These are phyloP conservation scores for Perca schrenkii DNA, from an alignment of 2,113 vertebrate genomes.

Conservation along the genomic window DNA sequence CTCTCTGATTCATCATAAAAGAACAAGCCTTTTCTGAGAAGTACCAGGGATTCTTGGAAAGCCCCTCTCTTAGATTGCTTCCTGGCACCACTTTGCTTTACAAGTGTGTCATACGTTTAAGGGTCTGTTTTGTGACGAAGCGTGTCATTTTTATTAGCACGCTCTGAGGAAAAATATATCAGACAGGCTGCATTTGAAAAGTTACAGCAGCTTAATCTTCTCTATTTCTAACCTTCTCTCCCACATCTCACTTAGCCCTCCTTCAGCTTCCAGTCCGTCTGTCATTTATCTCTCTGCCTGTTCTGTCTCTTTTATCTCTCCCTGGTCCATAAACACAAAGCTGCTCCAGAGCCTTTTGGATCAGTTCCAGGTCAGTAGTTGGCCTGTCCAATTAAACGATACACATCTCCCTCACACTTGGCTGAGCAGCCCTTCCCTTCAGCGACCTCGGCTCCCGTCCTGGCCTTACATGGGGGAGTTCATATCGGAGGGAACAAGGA, in stretches of 20 bases:
- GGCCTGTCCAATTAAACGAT: conserved; percentile 78
- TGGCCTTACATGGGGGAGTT: conserved; percentile 64
- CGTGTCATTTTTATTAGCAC: conserved; percentile 5
- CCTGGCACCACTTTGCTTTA: conserved; percentile 36
- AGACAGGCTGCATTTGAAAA: conserved; percentile 12
- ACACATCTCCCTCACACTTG: conserved; percentile 70
- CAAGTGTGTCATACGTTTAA: conserved; percentile 29
- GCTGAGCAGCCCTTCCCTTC: conserved; percentile 66
- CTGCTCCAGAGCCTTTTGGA: conserved; percentile 52
- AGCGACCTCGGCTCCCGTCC: conserved; percentile 34
- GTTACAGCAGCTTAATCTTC: background rate
- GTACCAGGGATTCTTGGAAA: conserved; percentile 52
- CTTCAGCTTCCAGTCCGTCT: background rate
- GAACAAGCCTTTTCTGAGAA: conserved; percentile 47
- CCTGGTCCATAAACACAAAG: conserved; percentile 22
- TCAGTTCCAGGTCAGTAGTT: conserved; percentile 73
- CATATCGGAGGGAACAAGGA: conserved; percentile 49
- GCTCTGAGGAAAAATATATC: background rate
- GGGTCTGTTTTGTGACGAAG: conserved; percentile 6
- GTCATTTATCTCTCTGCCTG: conserved; percentile 30
- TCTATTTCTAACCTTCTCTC: conserved; percentile 28
- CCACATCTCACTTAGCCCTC: background rate
- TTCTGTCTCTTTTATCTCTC: conserved; percentile 47
- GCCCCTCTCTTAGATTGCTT: conserved; percentile 41
- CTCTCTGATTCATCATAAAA: conserved; percentile 68